These are phyloP conservation scores for Calliphora vomitoria DNA, from an alignment of 2,888 invertebrate species.

Conservation along the genomic window DNA sequence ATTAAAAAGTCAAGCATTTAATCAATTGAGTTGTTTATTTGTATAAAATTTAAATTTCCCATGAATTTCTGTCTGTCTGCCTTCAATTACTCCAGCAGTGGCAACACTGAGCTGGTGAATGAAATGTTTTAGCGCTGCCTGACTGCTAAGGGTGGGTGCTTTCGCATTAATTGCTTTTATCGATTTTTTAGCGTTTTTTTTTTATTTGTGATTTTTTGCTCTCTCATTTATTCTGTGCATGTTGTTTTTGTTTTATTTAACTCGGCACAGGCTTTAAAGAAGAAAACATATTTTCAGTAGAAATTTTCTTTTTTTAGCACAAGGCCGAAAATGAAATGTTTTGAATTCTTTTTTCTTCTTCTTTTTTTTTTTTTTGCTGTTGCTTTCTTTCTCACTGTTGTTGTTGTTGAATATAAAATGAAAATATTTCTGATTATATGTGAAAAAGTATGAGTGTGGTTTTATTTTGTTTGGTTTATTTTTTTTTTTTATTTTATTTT, in stretches of 20 bases:
- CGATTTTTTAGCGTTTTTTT: slow-evolving; percentile 57
- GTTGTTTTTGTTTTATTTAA: slow-evolving; percentile 35
- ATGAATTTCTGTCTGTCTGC: too few relatives aligned
- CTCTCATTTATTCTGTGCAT: slow-evolving; percentile 19
- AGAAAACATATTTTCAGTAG: slow-evolving; percentile 64
- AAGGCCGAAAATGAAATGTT: slow-evolving; percentile 74
- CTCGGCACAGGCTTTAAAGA: slow-evolving; percentile 60
- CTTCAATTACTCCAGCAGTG: too few relatives aligned
- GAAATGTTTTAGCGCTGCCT: slow-evolving; percentile 59
- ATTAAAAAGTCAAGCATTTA: too few relatives aligned
- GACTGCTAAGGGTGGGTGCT: slow-evolving; percentile 70
- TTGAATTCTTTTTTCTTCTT: slow-evolving; percentile 52
- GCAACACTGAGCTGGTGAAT: neutral
- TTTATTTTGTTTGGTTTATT: slow-evolving; percentile 51
- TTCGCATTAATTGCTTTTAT: slow-evolving; percentile 66
- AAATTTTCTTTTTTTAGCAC: slow-evolving; percentile 72
- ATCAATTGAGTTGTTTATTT: too few relatives aligned
- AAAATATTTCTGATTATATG: slow-evolving; percentile 43
- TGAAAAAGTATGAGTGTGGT: slow-evolving; percentile 31
- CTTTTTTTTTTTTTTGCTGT: slow-evolving; percentile 5
- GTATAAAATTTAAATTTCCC: too few relatives aligned
- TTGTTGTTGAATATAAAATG: slow-evolving; percentile 55
- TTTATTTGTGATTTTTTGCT: slow-evolving; percentile 16
- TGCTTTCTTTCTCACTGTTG: slow-evolving; percentile 35
- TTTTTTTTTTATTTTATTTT: slow-evolving; percentile 26